Conservation (phyloP, 2,113 vertebrate species). For the Sorex araneus region DNA sequence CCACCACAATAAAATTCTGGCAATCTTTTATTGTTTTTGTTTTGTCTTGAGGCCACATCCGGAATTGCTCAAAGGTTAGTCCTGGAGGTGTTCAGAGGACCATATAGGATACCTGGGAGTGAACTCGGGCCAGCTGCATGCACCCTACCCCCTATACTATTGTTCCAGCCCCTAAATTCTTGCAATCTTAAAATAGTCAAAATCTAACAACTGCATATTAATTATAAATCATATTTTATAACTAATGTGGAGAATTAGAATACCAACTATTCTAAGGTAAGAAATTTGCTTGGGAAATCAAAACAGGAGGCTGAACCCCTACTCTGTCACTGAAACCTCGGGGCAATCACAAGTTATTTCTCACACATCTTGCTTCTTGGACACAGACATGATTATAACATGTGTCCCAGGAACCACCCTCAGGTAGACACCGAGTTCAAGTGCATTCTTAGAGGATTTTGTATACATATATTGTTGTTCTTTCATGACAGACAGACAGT, state of each 20-base stretch:
- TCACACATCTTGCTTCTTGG: neutral
- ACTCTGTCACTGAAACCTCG: neutral
- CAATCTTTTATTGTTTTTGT: no score
- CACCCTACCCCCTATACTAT: no score
- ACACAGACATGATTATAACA: neutral
- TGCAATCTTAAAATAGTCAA: constrained; percentile 49
- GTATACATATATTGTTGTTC: neutral
- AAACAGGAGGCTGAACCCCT: neutral
- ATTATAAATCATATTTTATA: constrained; percentile 15
- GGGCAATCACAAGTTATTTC: neutral
- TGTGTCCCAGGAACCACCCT: neutral
- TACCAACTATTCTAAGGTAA: neutral
- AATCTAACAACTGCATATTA: neutral
- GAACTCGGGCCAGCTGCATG: no score
- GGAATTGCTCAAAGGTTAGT: no score
- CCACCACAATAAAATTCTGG: no score
- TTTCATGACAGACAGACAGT: neutral
- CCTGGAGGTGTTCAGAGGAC: no score
- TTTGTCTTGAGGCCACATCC: no score
- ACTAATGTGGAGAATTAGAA: neutral
- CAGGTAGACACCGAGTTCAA: neutral
- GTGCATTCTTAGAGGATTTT: no score
- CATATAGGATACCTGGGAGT: no score
- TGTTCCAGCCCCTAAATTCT: neutral
- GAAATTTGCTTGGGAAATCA: constrained; percentile 26